These are phyloP conservation scores for Myotis myotis DNA, from an alignment of 2,797 vertebrate species.

Conservation along the genomic window DNA sequence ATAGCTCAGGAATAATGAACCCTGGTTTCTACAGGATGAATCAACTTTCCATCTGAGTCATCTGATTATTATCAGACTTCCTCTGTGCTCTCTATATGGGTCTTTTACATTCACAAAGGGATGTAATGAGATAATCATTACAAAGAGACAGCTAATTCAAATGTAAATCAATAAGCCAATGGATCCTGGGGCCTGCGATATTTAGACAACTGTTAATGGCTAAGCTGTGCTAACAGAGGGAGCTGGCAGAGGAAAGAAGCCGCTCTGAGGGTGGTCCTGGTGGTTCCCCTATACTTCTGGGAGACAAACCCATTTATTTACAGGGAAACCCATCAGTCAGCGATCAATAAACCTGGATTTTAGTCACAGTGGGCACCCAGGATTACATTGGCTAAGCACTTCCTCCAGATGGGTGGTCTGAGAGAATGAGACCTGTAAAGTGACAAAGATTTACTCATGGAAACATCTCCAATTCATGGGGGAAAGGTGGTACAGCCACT, in stretches of 20 bases:
- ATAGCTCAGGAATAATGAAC: neutral
- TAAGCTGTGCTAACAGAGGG: neutral
- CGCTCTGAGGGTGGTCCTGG: neutral
- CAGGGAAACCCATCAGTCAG: neutral
- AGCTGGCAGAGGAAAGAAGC: neutral
- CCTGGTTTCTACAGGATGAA: constrained; percentile 2
- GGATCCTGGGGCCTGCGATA: neutral
- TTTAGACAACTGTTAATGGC: neutral
- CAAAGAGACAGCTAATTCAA: neutral
- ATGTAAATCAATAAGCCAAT: neutral
- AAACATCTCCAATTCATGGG: neutral
- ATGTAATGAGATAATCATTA: neutral
- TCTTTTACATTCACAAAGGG: neutral
- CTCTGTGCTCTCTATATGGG: neutral
- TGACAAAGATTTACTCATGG: constrained; percentile 52
- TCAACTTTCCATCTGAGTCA: constrained; percentile 38
- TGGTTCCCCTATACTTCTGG: neutral
- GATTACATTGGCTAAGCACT: neutral
- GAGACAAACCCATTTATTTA: neutral
- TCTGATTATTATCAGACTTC: neutral
- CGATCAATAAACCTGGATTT: neutral
- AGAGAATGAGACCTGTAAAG: constrained; percentile 45
- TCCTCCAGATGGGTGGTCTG: constrained; percentile 54
- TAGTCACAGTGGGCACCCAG: neutral
- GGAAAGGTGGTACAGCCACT: neutral